Base-by-base conservation (phyloP, 2,888 invertebrate genomes). In the Eilema depressum region DNA sequence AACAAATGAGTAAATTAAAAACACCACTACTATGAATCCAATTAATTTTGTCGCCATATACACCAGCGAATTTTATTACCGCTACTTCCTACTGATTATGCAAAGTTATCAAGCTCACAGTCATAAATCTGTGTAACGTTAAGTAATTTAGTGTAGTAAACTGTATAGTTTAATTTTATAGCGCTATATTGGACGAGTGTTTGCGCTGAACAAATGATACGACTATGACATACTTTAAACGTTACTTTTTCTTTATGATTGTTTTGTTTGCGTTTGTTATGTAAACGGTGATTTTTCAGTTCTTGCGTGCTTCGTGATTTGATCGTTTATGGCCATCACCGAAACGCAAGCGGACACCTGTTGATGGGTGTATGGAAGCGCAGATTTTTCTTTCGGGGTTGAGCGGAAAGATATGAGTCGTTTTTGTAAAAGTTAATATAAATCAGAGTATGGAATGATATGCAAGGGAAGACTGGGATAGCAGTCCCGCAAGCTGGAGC, bases 81-180 rank as follows among this genome's bases (percentile, higher is more conserved):
- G 20, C 33, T 25, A 66, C 33, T 57, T 57, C 33, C 57, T 11
- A 66, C 30, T 57, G 33, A 17, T 37, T 37, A 66, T 25, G 56
- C 30, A 20, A 57, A 66, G 33, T 33, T 57, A 57, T 57, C 57
- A 57, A 57, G 25, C 33, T 37, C 33, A 33, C 5, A 57, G 70
- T 76, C 47, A 63, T 65, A 63, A 60, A 65, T 64, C 26, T 25
- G 7, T 65, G 23, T 66, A 23, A 64, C 30, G 25, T 68, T 68
- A 64, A 62, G 71, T 68, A 68, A 68, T 65, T 60, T 64, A 25
- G 17, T 26, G 68, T 57, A 33, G 23, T 68, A 64, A 70, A 70
- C 47, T 26, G 47, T 64, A 47, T n/a, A 60, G 68, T 71, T 64
- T 61, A 37, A 71, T 65, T 64, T 71, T 30, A 71, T 64, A 60